phyloP scores from a whole-genome alignment of 2,797 vertebrate genomes.

The Manis crassicaudata region DNA sequence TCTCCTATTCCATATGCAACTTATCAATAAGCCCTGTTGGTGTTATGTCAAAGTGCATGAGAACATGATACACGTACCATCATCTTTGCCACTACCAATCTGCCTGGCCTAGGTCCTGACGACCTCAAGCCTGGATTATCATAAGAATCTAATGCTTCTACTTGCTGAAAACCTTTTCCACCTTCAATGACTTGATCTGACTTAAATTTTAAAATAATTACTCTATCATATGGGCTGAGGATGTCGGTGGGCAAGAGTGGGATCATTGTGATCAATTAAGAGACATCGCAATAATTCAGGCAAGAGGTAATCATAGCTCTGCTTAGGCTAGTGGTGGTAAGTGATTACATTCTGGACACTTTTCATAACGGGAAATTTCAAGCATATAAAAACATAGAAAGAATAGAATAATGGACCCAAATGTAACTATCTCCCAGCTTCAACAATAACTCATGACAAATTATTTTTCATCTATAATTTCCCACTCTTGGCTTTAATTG shows the following conservation, averaged over 20 bases:
- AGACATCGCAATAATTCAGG: not conserved
- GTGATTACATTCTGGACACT: not conserved
- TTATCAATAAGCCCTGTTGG: not conserved
- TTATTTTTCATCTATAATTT: not conserved
- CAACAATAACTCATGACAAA: not conserved
- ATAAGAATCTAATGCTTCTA: not conserved
- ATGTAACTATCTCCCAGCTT: not conserved
- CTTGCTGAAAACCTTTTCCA: not conserved
- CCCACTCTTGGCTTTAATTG: not conserved
- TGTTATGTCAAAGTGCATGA: not conserved
- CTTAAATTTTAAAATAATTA: constrained; percentile 10
- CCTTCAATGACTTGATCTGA: not conserved
- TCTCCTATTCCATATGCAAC: not conserved
- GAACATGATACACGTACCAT: not conserved
- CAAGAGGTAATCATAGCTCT: not conserved
- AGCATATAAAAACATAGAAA: not conserved
- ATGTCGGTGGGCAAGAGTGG: not conserved
- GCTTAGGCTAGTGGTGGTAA: not conserved
- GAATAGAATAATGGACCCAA: not conserved
- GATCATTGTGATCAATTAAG: not conserved
- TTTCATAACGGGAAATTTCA: not conserved
- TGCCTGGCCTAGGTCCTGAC: not conserved
- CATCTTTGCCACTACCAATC: not conserved
- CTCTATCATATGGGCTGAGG: not conserved
- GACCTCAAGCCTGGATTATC: not conserved